These are phyloP conservation scores for Mus caroli DNA, from an alignment of 2,797 vertebrate species.

Conservation along the genomic window DNA sequence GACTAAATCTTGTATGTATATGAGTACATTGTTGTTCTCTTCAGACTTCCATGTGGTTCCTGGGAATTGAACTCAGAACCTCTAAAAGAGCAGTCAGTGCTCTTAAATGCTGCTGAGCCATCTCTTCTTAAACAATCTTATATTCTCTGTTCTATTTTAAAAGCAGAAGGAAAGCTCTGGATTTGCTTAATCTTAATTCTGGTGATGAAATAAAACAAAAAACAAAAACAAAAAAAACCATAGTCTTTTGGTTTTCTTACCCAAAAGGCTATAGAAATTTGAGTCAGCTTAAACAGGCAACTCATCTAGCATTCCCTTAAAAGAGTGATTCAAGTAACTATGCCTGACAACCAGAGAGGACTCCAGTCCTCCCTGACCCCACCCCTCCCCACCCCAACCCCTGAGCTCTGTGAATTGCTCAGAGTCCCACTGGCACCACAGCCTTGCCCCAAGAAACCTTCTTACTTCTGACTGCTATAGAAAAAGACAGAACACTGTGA, in stretches of 20 bases:
- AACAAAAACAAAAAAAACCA: not conserved
- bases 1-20: not conserved
- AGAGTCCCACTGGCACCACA: not conserved
- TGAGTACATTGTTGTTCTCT: not conserved
- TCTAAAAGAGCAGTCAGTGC: too few species aligned
- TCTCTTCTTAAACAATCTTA: constrained; percentile 56
- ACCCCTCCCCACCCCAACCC: constrained; percentile 1
- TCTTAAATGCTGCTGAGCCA: not conserved
- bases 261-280: constrained; percentile 67
- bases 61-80: too few species aligned
- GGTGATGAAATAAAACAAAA: constrained; percentile 43
- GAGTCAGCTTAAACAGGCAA: constrained; percentile 72
- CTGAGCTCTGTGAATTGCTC: not conserved
- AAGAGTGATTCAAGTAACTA: not conserved
- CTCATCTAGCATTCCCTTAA: constrained; percentile 62
- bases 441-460: not conserved
- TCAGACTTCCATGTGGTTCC: not conserved
- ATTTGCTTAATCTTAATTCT: constrained; percentile 81
- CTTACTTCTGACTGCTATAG: not conserved
- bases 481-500: not conserved
- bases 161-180: constrained; percentile 45
- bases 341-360: not conserved
- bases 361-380: constrained; percentile 17
- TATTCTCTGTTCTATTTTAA: constrained; percentile 63
- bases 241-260: constrained; percentile 77